Evolutionary conservation across 2,888 invertebrate species (phyloP).

Genomic region (Leptopilina drosophilae): DNA sequence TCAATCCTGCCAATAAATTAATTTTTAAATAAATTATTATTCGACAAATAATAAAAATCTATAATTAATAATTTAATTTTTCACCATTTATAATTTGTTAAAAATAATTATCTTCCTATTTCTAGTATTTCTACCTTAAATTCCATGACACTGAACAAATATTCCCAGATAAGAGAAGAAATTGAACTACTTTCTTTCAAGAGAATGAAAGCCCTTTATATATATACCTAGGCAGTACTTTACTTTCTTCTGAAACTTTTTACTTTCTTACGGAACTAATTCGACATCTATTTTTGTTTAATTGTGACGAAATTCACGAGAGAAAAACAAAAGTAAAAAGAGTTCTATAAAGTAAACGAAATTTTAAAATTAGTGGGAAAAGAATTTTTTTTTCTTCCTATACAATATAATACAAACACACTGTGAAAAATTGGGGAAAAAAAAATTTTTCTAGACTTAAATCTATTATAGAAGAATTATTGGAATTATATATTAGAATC

Average conservation of each 20-base stretch:
- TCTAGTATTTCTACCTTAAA: background rate
- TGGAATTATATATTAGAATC: too few relatives aligned
- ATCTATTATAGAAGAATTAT: too few relatives aligned
- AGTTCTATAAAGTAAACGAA: background rate
- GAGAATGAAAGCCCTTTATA: constrained; percentile 22
- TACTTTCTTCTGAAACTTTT: constrained; percentile 18
- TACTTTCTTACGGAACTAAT: background rate
- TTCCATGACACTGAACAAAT: background rate
- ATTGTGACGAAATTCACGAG: background rate
- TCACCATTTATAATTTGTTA: too few relatives aligned
- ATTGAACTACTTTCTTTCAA: constrained; percentile 22
- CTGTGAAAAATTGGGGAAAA: too few relatives aligned
- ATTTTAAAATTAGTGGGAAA: background rate
- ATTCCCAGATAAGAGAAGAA: constrained; percentile 13
- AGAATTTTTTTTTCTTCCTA: background rate
- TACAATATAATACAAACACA: too few relatives aligned
- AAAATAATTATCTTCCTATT: background rate
- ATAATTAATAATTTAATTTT: too few relatives aligned
- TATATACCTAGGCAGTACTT: background rate
- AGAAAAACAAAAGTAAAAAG: background rate
- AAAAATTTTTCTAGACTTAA: too few relatives aligned
- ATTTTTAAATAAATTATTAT: too few relatives aligned
- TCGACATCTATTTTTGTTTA: background rate
- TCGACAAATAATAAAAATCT: too few relatives aligned
- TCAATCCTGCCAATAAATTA: too few relatives aligned